Evolutionary conservation across 2,888 invertebrate genomes (phyloP).

Genomic region (Tenthredo amoena): DNA sequence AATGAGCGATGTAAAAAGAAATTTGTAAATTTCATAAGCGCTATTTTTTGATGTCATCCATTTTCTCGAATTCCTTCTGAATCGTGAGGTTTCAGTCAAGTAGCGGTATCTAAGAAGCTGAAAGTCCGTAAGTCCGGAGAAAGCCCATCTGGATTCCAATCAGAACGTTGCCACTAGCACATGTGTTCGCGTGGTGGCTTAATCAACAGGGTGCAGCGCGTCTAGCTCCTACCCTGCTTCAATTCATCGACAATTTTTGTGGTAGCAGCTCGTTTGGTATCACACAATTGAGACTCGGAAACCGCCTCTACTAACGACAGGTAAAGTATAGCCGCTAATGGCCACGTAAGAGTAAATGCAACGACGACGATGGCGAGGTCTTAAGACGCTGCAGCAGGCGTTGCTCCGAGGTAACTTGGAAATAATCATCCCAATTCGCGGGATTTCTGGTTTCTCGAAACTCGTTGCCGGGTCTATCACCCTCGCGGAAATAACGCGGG

Average conservation of each 20-base stretch:
- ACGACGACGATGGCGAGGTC: neutral
- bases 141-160: slow-evolving; percentile 74
- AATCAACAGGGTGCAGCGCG: slow-evolving; percentile 69
- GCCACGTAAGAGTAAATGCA: slow-evolving; percentile 34
- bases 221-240: slow-evolving; percentile 59
- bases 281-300: slow-evolving; percentile 68
- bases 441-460: neutral
- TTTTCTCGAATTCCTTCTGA: too few relatives aligned
- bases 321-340: slow-evolving; percentile 20
- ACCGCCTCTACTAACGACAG: slow-evolving; percentile 29
- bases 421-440: slow-evolving; percentile 25
- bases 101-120: slow-evolving; percentile 62
- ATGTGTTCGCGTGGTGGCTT: slow-evolving; percentile 71
- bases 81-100: too few relatives aligned
- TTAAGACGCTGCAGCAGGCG: neutral
- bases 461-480: slow-evolving; percentile 23
- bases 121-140: slow-evolving; percentile 50
- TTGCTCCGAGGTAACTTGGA: slow-evolving; percentile 12
- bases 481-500: slow-evolving; percentile 47
- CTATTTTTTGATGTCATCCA: too few relatives aligned
- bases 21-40: too few relatives aligned
- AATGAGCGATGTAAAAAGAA: too few relatives aligned
- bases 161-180: slow-evolving; percentile 72
- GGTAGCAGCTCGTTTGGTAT: slow-evolving; percentile 66
- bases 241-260: slow-evolving; percentile 59